Evolutionary conservation across 2,888 invertebrate genomes (phyloP), one percentile per base, ranked within the genome.

Genomic region (Lucinisca nassula): DNA sequence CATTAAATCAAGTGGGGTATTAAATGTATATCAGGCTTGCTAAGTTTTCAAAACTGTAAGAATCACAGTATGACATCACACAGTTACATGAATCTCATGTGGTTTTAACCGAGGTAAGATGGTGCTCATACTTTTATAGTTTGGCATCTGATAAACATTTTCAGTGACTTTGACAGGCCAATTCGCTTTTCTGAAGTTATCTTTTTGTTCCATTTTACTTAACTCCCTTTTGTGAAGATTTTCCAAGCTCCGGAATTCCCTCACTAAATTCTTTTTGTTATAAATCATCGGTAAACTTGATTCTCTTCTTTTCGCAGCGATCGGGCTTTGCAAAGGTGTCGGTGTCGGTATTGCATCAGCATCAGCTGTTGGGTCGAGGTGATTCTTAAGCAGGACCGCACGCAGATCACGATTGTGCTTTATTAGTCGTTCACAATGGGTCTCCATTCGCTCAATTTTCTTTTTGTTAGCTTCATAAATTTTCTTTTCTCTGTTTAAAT

Each of bases 321-420:
- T 32, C 4, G 32, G 8, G 1, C 38, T 38, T 21, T 67, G 79
- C 37, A 75, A 80, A 27, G 67, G 21, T 4, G 70, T 27, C 30
- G 61, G 72, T 0, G 61, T 67, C 1, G 51, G 45, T 4, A 89
- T 72, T 21, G 30, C 67, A 3, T 80, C 37, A 4, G 85, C 85
- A 24, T 89, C 89, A n/a, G 73, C 75, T 24, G 81, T 84, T 3
- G 89, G 89, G 49, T 89, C 82, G 27, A 89, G 80, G 61, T 84
- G 84, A 45, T 89, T 70, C 38, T 82, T 78, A 10, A 89, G 58
- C 17, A 89, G 77, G 8, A 82, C 27, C n/a, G 72, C 27, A 3
- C 89, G 79, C 70, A 89, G 49, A 10, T 86, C 86, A 40, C 74
- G 74, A 67, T 89, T 87, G 0, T 79, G 55, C 67, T 89, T 77